phyloP scores from a whole-genome alignment of 2,888 invertebrate genomes.

The Pammene fasciana region DNA sequence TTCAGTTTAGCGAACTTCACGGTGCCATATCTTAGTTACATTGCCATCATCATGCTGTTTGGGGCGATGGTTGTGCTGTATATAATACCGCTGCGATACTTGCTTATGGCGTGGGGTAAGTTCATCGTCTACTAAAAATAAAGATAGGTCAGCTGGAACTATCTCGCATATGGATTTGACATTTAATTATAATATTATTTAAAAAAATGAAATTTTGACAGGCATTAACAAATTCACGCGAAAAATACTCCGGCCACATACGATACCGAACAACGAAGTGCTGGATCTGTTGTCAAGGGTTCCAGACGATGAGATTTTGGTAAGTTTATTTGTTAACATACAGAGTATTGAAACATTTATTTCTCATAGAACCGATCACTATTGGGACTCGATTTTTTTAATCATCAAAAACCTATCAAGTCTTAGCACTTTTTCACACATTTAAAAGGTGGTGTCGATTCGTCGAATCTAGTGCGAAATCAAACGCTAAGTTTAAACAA shows the following conservation, averaged over 20 bases:
- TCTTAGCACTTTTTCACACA: too few species aligned
- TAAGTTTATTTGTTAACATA: slow-evolving; percentile 72
- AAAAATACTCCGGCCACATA: slow-evolving; percentile 95
- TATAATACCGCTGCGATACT: slow-evolving; percentile 93
- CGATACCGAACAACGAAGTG: slow-evolving; percentile 98
- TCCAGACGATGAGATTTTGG: slow-evolving; percentile 96
- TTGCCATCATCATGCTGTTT: slow-evolving; percentile 91
- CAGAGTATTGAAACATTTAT: neutral
- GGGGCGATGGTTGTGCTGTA: slow-evolving; percentile 91
- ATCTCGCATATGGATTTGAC: too few species aligned
- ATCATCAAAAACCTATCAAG: too few species aligned
- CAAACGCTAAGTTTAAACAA: too few species aligned
- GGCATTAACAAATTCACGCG: slow-evolving; percentile 96
- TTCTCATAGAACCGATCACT: neutral
- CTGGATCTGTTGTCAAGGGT: slow-evolving; percentile 97
- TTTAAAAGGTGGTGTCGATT: too few species aligned
- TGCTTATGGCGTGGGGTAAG: slow-evolving; percentile 95
- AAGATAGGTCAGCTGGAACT: too few species aligned
- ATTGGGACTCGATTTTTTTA: too few species aligned
- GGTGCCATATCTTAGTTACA: slow-evolving; percentile 96
- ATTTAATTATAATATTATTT: neutral
- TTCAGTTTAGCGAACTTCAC: slow-evolving; percentile 97
- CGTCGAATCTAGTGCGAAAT: too few species aligned
- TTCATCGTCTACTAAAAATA: slow-evolving; percentile 38
- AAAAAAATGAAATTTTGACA: slow-evolving; percentile 50